Base-by-base conservation (phyloP, 2,888 invertebrate genomes). In the Cheilosia grossa region DNA sequence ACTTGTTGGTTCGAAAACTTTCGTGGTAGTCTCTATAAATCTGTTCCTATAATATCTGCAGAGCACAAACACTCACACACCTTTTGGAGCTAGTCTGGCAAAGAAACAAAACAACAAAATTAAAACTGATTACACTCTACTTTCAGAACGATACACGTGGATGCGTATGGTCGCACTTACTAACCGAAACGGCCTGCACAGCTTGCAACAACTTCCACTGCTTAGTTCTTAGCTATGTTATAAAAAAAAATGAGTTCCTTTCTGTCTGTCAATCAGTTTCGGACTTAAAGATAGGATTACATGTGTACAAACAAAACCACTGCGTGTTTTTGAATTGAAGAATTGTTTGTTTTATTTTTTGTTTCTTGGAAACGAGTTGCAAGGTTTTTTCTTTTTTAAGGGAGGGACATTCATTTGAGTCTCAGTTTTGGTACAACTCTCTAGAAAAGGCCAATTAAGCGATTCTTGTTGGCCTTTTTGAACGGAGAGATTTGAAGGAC, bases 91-190 rank as follows among this genome's bases (percentile, higher is more conserved):
- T 53, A 79, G 42, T 69, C 63, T 83, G 64, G 47, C 70, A 58
- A 47, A 74, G 69, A 37, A 69, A 40, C 21, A 59, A 42, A 40
- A 19, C 21, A 40, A 42, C 17, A 54, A 58, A 51, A 59, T 70
- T 79, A 59, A 83, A 83, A 83, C 70, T 83, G 64, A 83, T 83
- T 69, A 75, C 80, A 83, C 74, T 83, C 83, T 90, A 87, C 87
- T 91, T 90, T 83, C 91, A 91, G 91, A 90, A 91, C 91, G 82
- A 89, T 89, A 87, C 91, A 91, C 87, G 88, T 90, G 90, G 90
- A 91, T 88, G 90, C 91, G 72, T 91, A 91, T 89, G 90, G 91
- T 88, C 91, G 91, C 89, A 89, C 88, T 87, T 90, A 90, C 88
- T 89, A 88, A 87, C 82, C 78, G 74, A 73, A 79, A 70, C 59